These are phyloP conservation scores for Poeciliopsis infans DNA, from an alignment of 2,797 vertebrate genomes.

Conservation along the genomic window DNA sequence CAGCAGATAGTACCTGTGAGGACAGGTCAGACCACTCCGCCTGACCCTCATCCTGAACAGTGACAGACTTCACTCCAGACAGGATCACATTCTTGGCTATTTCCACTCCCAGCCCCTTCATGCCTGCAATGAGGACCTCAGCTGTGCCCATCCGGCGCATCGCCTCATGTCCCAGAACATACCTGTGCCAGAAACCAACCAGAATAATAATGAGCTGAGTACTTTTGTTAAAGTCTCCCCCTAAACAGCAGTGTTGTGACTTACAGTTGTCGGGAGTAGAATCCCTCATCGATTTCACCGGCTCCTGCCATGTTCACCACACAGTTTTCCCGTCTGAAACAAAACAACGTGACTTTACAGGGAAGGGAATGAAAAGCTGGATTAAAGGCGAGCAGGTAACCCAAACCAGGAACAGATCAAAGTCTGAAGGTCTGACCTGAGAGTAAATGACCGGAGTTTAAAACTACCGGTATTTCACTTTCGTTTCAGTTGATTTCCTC, in stretches of 20 bases:
- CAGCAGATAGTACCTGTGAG: slow-evolving; percentile 81
- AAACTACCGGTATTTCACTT: slow-evolving; percentile 54
- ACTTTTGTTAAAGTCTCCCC: not conserved
- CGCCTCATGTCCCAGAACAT: slow-evolving; percentile 85
- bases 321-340: not conserved
- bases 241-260: slow-evolving; percentile 27
- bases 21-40: slow-evolving; percentile 78
- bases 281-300: slow-evolving; percentile 75
- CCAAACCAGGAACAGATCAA: not conserved
- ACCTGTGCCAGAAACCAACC: slow-evolving; percentile 71
- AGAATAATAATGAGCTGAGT: no score
- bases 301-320: slow-evolving; percentile 51
- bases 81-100: slow-evolving; percentile 90
- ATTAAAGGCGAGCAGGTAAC: not conserved
- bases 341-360: not conserved
- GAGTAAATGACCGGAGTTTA: rapidly evolving
- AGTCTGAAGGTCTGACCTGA: rapidly evolving
- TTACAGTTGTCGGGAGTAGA: slow-evolving; percentile 90
- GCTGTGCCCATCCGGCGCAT: slow-evolving; percentile 79
- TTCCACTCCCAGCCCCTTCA: slow-evolving; percentile 89
- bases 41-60: slow-evolving; percentile 83
- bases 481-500: slow-evolving; percentile 47
- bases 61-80: slow-evolving; percentile 87
- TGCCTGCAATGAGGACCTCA: slow-evolving; percentile 85
- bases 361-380: not conserved